Evolutionary conservation across 2,113 vertebrate species (phyloP), one percentile per base, ranked within the genome.

Genomic region (Microcebus lehilahytsara): DNA sequence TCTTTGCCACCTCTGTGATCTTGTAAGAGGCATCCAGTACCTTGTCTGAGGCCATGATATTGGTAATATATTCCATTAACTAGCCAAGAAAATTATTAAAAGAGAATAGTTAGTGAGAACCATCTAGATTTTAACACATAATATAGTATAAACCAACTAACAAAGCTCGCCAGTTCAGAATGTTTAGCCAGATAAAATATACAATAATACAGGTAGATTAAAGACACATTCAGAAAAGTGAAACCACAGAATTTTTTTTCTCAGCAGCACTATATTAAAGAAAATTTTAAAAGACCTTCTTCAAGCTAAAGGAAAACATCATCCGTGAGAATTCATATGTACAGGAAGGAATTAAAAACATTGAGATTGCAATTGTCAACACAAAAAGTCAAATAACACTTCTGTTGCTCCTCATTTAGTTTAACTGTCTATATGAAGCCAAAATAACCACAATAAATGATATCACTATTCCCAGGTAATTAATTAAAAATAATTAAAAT

Each of bases 1-100:
- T 4, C 11, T 0, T 27, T 13, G 2, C 16, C 42, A 7, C 11
- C 14, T 42, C 30, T 46, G 1, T 23, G 60, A 12, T 23, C 20
- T n/a, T 58, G 13, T 8, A 19, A 2, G 32, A 58, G 23, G 4
- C 19, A 1, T 83, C 17, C 8, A 9, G 30, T 32, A 12, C 32
- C 2, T 23, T 16, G 17, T 85, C 34, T 60, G 17, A 64, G 62
- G n/a, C 30, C n/a, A 37, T 13, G 13, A 17, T 23, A 3, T 46
- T 42, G 13, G 11, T 9, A 13, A 1, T 37, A 9, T 6, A 13
- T 75, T 42, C 58, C 13, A 22, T 91, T 34, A 83, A 60, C 30
- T 62, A 58, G 25, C 30, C 14, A 56, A 2, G 1, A 58, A 60
- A 88, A 34, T 85, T 51, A 51, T 67, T 89, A 23, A 72, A 53